Conservation (phyloP, 2,113 vertebrate genomes). For the Odontophorus gujanensis region DNA sequence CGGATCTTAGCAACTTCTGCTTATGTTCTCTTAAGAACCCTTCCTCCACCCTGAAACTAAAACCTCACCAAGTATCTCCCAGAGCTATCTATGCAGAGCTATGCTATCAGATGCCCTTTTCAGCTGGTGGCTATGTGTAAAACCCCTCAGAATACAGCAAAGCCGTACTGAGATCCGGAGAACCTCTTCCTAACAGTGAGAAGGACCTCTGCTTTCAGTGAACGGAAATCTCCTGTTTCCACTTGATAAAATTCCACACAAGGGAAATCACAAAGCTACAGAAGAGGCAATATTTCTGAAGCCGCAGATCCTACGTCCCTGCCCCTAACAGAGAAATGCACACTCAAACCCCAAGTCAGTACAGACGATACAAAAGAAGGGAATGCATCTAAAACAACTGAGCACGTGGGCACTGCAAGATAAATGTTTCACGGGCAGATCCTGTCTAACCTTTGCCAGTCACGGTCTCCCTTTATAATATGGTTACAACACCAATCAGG, state of each 20-base stretch:
- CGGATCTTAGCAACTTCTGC: background rate
- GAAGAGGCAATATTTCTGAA: background rate
- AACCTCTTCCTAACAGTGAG: background rate
- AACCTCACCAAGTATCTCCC: background rate
- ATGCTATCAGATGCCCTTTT: background rate
- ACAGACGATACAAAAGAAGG: accelerated
- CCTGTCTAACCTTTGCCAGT: background rate
- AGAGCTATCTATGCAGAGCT: background rate
- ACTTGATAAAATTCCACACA: background rate
- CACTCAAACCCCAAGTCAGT: background rate
- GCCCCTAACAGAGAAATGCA: background rate
- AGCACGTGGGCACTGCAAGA: background rate
- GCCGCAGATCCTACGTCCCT: background rate
- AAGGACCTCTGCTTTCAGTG: background rate
- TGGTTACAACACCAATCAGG: background rate
- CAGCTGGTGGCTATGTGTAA: background rate
- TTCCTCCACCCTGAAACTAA: background rate
- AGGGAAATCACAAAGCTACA: background rate
- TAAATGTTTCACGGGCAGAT: background rate
- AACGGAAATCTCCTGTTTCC: background rate
- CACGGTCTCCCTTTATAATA: background rate
- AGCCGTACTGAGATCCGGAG: background rate
- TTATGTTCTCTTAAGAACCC: background rate
- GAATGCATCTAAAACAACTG: background rate
- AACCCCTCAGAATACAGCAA: background rate